Conservation (phyloP, 2,113 vertebrate genomes). For the Hemiscyllium ocellatum region DNA sequence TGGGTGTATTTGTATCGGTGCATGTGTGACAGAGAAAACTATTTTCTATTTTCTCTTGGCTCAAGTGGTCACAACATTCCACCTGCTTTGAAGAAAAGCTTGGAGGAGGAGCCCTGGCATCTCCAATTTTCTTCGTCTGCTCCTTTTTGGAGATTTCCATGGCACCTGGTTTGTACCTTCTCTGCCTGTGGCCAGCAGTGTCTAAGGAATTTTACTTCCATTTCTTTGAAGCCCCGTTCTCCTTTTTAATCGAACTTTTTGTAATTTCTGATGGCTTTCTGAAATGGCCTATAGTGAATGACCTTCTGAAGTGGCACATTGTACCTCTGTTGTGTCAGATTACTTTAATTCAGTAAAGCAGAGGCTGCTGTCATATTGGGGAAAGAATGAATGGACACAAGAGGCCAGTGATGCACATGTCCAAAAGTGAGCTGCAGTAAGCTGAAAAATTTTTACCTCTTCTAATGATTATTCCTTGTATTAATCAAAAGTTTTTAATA, state of each 20-base stretch:
- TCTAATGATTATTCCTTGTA: neutral
- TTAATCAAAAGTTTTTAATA: neutral
- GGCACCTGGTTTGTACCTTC: neutral
- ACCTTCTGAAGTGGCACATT: neutral
- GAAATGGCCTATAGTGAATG: neutral
- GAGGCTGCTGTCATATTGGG: neutral
- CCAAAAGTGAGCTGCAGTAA: neutral
- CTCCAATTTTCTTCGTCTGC: neutral
- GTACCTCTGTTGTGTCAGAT: neutral
- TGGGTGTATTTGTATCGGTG: too few relatives aligned
- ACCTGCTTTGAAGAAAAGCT: neutral
- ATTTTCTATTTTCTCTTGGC: neutral
- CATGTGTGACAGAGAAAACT: too few relatives aligned
- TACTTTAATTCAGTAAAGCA: neutral
- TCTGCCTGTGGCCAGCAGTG: neutral
- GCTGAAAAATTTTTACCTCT: too few relatives aligned
- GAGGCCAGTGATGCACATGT: neutral
- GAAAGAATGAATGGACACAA: neutral
- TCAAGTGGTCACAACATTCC: neutral
- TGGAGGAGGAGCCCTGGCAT: neutral
- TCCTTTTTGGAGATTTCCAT: neutral
- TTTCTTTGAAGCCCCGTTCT: neutral
- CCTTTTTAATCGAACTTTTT: neutral
- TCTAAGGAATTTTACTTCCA: neutral
- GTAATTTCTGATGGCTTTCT: neutral